These are phyloP conservation scores for Phrynosoma platyrhinos DNA, from an alignment of 2,113 vertebrate genomes.

Conservation along the genomic window DNA sequence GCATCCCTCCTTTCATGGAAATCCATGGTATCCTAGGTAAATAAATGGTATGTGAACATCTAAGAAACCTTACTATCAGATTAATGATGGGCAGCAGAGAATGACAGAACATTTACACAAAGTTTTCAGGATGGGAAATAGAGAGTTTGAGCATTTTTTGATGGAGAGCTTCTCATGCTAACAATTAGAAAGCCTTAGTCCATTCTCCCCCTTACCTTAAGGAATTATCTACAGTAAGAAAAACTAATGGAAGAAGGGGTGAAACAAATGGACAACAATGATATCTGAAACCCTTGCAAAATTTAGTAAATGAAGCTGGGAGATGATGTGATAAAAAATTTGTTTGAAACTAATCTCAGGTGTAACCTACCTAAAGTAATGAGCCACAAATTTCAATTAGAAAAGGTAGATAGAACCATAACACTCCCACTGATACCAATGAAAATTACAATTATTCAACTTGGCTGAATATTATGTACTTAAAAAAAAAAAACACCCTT, in stretches of 20 bases:
- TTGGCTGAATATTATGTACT: background rate
- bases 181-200: background rate
- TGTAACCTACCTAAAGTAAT: background rate
- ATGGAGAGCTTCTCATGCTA: no score
- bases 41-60: background rate
- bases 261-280: no score
- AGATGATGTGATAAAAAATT: no score
- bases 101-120: background rate
- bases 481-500: background rate
- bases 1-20: background rate
- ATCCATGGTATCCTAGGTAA: background rate
- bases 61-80: background rate
- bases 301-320: no score
- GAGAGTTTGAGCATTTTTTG: background rate
- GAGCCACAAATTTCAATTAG: constrained; percentile 14
- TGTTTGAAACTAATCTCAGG: no score
- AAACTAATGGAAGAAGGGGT: no score
- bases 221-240: no score
- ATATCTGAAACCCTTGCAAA: no score
- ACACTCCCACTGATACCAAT: background rate
- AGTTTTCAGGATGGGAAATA: background rate
- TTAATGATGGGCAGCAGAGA: background rate
- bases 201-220: background rate
- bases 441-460: background rate
- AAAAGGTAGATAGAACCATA: background rate